Evolutionary conservation across 2,888 invertebrate genomes (phyloP).

Genomic region (Noctua fimbriata): DNA sequence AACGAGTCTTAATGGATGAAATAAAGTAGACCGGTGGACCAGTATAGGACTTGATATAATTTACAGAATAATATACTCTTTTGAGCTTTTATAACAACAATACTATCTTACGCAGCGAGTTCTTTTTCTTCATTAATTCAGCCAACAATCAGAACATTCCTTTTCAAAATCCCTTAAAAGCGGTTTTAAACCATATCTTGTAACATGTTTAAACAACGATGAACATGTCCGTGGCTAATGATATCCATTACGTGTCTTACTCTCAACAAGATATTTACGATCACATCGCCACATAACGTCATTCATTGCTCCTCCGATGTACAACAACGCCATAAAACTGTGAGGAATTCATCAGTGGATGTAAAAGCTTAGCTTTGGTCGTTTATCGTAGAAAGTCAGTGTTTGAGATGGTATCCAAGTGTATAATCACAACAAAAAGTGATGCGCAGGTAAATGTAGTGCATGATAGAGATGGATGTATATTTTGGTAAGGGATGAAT

Average conservation of each 20-base stretch:
- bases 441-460: constrained; percentile 33
- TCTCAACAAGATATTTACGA: neutral
- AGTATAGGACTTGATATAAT: neutral
- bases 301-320: constrained; percentile 16
- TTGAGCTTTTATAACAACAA: neutral
- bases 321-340: neutral
- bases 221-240: constrained; percentile 27
- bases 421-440: constrained; percentile 45
- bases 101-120: neutral
- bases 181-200: constrained; percentile 19
- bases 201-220: constrained; percentile 16
- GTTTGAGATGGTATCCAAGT: neutral
- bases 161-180: neutral
- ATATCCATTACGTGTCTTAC: constrained; percentile 16
- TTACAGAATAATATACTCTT: neutral
- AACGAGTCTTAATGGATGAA: neutral
- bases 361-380: neutral
- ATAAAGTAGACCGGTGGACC: too few relatives aligned
- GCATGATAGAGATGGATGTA: constrained; percentile 1
- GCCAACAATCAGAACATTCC: neutral
- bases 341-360: constrained; percentile 3
- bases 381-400: neutral
- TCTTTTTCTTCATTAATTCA: too few relatives aligned
- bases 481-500: neutral
- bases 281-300: neutral